Conservation (phyloP, 2,797 vertebrate genomes). For the Sylvilagus floridanus region DNA sequence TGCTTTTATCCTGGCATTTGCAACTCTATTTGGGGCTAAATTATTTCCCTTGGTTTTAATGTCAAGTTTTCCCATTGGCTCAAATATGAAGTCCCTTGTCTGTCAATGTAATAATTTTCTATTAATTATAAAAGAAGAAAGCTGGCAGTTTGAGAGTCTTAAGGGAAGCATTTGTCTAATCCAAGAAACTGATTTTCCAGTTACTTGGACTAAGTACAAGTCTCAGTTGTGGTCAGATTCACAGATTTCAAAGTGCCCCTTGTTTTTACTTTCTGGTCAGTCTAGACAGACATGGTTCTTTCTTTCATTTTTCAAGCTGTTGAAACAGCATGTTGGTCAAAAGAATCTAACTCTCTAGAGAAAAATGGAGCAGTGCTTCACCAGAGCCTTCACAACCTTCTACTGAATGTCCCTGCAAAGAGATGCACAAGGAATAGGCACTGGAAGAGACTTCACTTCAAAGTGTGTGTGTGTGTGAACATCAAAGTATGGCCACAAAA, state of each 20-base stretch:
- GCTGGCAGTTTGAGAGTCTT: slow-evolving; percentile 84
- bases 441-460: slow-evolving; percentile 50
- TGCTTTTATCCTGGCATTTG: slow-evolving; percentile 80
- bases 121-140: slow-evolving; percentile 87
- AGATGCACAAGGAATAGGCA: neutral
- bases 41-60: slow-evolving; percentile 74
- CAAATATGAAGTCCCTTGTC: slow-evolving; percentile 77
- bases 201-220: slow-evolving; percentile 85
- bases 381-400: slow-evolving; percentile 70
- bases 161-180: slow-evolving; percentile 87
- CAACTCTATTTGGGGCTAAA: slow-evolving; percentile 70
- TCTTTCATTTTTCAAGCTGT: slow-evolving; percentile 84
- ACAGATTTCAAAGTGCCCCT: slow-evolving; percentile 87
- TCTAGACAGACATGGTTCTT: slow-evolving; percentile 85
- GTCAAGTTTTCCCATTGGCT: slow-evolving; percentile 78
- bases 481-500: slow-evolving; percentile 32
- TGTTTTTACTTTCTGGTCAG: slow-evolving; percentile 87
- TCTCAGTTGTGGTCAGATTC: slow-evolving; percentile 88
- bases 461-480: slow-evolving; percentile 25
- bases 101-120: slow-evolving; percentile 84
- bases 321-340: slow-evolving; percentile 83
- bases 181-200: slow-evolving; percentile 88
- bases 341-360: slow-evolving; percentile 78
- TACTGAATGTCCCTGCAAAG: neutral
- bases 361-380: slow-evolving; percentile 70